Conservation (phyloP, 2,797 vertebrate species). For the Emys orbicularis region DNA sequence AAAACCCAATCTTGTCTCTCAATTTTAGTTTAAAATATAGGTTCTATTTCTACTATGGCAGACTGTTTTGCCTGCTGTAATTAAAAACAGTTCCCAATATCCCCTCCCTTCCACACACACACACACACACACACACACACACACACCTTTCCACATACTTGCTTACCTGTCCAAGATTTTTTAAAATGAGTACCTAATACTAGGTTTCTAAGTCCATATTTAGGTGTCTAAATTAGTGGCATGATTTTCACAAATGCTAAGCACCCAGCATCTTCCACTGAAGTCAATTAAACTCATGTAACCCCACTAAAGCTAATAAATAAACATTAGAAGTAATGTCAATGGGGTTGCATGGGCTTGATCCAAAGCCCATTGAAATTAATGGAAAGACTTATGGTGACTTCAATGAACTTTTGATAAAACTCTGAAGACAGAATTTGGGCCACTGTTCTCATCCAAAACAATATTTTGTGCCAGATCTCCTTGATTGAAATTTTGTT, state of each 20-base stretch:
- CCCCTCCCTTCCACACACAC: neutral
- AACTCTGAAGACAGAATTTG: neutral
- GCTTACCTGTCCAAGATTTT: neutral
- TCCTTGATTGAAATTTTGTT: neutral
- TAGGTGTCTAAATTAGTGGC: neutral
- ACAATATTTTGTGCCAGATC: neutral
- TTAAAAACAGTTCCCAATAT: neutral
- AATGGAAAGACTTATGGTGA: neutral
- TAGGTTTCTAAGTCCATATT: neutral
- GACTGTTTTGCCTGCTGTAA: neutral
- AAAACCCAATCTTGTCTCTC: fast-evolving
- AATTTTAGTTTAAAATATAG: neutral
- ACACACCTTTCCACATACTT: neutral
- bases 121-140: no score
- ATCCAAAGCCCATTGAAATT: neutral
- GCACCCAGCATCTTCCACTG: neutral
- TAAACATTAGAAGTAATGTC: neutral
- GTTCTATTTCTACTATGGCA: fast-evolving
- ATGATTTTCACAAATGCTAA: neutral
- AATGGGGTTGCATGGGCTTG: neutral
- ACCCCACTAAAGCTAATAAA: neutral
- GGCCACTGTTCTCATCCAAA: neutral
- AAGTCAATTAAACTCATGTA: neutral
- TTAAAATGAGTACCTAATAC: neutral
- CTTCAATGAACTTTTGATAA: neutral